phyloP scores from a whole-genome alignment of 2,888 invertebrate species.

The Monopis laevigella region DNA sequence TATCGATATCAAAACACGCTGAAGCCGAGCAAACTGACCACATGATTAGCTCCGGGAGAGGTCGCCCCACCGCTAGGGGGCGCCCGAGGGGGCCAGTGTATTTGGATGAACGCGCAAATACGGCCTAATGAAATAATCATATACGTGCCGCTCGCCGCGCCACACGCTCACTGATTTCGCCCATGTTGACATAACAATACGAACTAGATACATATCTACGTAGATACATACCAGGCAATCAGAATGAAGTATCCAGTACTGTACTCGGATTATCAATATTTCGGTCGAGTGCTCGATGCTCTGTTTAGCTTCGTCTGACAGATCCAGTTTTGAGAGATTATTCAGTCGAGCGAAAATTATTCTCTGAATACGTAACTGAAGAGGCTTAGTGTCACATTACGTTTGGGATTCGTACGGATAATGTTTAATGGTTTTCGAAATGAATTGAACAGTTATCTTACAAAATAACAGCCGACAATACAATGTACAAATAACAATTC shows the following conservation, averaged over 20 bases:
- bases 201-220: background rate
- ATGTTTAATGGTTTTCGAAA: too few species aligned
- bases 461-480: too few species aligned
- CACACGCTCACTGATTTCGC: slow-evolving; percentile 42
- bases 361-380: background rate
- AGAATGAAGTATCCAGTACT: slow-evolving; percentile 26
- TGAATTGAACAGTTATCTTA: too few species aligned
- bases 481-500: too few species aligned
- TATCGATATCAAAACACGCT: slow-evolving; percentile 68
- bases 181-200: slow-evolving; percentile 35
- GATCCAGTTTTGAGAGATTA: slow-evolving; percentile 11
- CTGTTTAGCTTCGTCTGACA: slow-evolving; percentile 6
- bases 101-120: slow-evolving; percentile 62
- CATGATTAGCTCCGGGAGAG: slow-evolving; percentile 65
- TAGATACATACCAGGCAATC: slow-evolving; percentile 11
- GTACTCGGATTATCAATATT: slow-evolving; percentile 39
- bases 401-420: too few species aligned
- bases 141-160: slow-evolving; percentile 54
- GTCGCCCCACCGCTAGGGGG: slow-evolving; percentile 37
- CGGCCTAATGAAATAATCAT: slow-evolving; percentile 67
- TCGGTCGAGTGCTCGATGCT: slow-evolving; percentile 32
- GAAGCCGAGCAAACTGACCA: slow-evolving; percentile 68
- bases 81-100: slow-evolving; percentile 26
- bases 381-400: too few species aligned
- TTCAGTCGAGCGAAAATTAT: slow-evolving; percentile 5